Evolutionary conservation across 2,797 vertebrate genomes (phyloP).

Genomic region (Enteromius paludinosus): DNA sequence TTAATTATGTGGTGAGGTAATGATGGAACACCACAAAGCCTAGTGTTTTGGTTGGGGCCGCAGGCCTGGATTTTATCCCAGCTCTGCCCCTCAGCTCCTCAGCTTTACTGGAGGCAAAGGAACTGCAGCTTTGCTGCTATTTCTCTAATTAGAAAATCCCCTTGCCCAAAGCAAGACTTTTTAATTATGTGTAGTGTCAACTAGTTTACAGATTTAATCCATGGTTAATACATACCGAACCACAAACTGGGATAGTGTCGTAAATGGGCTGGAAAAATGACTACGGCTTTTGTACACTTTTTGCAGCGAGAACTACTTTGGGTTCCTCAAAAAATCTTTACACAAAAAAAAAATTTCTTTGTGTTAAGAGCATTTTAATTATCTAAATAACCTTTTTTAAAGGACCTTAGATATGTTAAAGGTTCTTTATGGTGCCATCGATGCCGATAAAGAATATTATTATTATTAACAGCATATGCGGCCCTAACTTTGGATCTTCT

Average conservation of each 20-base stretch:
- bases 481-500: not conserved
- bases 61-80: constrained; percentile 60
- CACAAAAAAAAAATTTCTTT: not conserved
- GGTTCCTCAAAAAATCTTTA: not conserved
- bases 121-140: constrained; percentile 62
- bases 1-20: constrained; percentile 36
- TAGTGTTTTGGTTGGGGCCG: constrained; percentile 33
- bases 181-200: constrained; percentile 70
- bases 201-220: constrained; percentile 63
- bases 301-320: not conserved
- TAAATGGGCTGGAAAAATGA: constrained; percentile 16
- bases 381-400: not conserved
- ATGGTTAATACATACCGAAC: constrained; percentile 53
- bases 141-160: constrained; percentile 68
- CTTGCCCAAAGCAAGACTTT: constrained; percentile 64
- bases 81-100: constrained; percentile 55
- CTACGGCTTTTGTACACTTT: not conserved
- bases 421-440: not conserved
- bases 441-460: not conserved
- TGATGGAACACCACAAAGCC: constrained; percentile 36
- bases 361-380: not conserved
- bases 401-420: not conserved
- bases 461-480: not conserved
- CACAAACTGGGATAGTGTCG: constrained; percentile 26
- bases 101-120: constrained; percentile 55